Conservation (phyloP, 2,797 vertebrate genomes). For the Kryptolebias ocellatus region DNA sequence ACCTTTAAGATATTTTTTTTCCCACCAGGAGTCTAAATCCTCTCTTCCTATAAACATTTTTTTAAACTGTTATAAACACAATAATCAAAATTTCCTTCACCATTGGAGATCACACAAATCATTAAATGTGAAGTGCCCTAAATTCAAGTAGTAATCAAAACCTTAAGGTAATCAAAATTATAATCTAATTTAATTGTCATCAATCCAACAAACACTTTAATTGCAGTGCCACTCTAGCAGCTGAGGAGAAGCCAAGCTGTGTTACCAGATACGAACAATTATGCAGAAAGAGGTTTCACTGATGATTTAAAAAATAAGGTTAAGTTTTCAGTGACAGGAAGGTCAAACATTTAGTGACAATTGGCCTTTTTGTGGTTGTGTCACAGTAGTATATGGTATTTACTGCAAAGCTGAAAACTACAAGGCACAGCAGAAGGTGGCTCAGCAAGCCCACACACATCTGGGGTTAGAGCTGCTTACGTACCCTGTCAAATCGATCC, state of each 20-base stretch:
- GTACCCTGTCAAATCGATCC: constrained; percentile 60
- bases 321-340: constrained; percentile 20
- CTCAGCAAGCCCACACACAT: constrained; percentile 13
- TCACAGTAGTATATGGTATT: neutral
- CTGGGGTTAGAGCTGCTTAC: constrained; percentile 47
- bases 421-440: neutral
- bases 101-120: neutral
- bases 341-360: constrained; percentile 4
- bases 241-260: neutral
- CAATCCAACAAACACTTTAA: constrained; percentile 7
- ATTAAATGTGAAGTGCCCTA: neutral
- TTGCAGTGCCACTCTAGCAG: neutral
- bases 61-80: neutral
- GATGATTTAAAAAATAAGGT: neutral
- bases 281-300: neutral
- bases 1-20: neutral
- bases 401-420: neutral
- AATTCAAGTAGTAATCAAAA: constrained; percentile 1
- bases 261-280: neutral
- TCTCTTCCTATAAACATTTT: neutral
- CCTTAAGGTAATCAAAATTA: constrained; percentile 16
- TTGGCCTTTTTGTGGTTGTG: neutral
- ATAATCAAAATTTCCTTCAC: neutral
- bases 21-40: neutral
- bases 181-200: constrained; percentile 15